These are phyloP conservation scores for Cetonia aurata DNA, from an alignment of 2,888 invertebrate species.

Conservation along the genomic window DNA sequence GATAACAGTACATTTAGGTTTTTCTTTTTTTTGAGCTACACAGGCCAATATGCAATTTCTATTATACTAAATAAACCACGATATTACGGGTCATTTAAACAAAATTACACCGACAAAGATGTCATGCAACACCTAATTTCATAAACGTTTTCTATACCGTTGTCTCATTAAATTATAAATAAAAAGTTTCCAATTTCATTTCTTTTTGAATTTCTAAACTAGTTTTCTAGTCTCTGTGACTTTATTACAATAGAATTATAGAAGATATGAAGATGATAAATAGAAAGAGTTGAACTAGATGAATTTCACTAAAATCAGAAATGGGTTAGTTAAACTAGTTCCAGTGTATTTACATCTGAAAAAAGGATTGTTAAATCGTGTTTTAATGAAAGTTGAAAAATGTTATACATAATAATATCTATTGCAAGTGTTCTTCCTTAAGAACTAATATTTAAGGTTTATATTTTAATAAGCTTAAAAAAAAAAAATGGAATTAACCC, in stretches of 20 bases:
- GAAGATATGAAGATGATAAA: no score
- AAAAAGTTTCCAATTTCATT: not conserved
- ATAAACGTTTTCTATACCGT: no score
- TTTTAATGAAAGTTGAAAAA: no score
- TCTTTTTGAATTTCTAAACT: constrained; percentile 27
- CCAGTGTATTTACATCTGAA: constrained; percentile 16
- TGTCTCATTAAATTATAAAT: no score
- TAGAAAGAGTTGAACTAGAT: constrained; percentile 4
- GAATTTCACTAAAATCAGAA: not conserved
- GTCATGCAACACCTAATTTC: constrained; percentile 36
- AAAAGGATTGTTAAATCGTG: no score
- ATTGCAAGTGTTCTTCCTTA: no score
- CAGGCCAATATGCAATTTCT: constrained; percentile 53
- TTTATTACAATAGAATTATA: constrained; percentile 60
- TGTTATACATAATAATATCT: no score
- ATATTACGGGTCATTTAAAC: constrained; percentile 12
- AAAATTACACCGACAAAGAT: constrained; percentile 30
- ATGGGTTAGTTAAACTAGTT: not conserved
- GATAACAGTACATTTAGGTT: constrained; percentile 33
- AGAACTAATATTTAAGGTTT: no score
- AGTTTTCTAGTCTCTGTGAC: constrained; percentile 64
- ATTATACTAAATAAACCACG: constrained; percentile 20
- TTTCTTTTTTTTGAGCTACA: constrained; percentile 45
- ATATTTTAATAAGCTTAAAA: no score
- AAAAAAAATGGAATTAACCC: not conserved